phyloP scores from a whole-genome alignment of 2,113 vertebrate genomes.

The Prochilodus magdalenae region DNA sequence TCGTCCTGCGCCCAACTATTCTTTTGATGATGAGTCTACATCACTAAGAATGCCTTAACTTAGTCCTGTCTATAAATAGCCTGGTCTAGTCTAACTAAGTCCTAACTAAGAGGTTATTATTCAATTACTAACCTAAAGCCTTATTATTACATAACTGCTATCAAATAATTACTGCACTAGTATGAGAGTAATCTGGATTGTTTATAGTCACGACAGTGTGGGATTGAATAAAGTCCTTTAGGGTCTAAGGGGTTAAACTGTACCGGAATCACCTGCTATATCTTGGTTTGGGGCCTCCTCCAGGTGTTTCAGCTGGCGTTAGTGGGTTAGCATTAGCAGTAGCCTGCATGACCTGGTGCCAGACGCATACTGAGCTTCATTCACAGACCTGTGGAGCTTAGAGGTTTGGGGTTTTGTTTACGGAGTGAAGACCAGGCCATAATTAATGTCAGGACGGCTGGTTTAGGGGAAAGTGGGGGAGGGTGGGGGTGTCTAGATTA shows the following conservation, averaged over 20 bases:
- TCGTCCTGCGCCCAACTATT: too few relatives aligned
- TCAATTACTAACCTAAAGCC: too few relatives aligned
- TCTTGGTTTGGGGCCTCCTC: not conserved
- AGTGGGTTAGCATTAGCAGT: not conserved
- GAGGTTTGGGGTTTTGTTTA: conserved; percentile 54
- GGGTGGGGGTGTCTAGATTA: conserved; percentile 54
- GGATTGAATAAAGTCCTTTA: not conserved
- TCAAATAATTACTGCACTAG: too few relatives aligned
- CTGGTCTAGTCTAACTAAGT: too few relatives aligned
- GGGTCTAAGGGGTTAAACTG: not conserved
- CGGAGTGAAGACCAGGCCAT: conserved; percentile 18
- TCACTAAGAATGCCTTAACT: too few relatives aligned
- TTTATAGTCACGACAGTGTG: too few relatives aligned
- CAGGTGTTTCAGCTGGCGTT: conserved; percentile 9
- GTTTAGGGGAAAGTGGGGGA: conserved; percentile 35
- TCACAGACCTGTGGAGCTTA: conserved; percentile 39
- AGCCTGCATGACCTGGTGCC: not conserved
- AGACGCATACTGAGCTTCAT: conserved; percentile 34
- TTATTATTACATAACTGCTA: too few relatives aligned
- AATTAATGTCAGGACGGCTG: conserved; percentile 59
- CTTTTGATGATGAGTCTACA: too few relatives aligned
- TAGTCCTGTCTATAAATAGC: too few relatives aligned
- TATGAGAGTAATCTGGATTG: too few relatives aligned
- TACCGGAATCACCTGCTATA: not conserved
- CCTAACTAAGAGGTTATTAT: too few relatives aligned